Conservation (phyloP, 2,888 invertebrate genomes). For the Drosophila parthenogenetica region DNA sequence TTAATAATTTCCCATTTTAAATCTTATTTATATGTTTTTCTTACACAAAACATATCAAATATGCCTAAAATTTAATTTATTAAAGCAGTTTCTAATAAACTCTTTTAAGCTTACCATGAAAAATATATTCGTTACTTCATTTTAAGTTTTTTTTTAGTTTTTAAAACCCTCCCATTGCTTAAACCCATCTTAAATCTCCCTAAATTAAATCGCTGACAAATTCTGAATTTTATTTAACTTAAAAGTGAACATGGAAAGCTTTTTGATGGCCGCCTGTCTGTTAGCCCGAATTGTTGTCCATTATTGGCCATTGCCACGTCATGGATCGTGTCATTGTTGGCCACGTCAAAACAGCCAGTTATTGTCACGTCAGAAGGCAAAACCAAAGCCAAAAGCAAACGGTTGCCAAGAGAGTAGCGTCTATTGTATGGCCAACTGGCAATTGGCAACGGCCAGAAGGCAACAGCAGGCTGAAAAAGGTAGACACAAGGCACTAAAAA, state of each 20-base stretch:
- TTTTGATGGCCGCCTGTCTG: constrained; percentile 1
- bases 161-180: no score
- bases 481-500: constrained; percentile 74
- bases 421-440: constrained; percentile 27
- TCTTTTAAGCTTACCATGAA: no score
- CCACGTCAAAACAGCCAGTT: constrained; percentile 45
- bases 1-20: no score
- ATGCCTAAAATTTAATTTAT: no score
- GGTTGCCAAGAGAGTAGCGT: constrained; percentile 27
- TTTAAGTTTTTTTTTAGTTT: no score
- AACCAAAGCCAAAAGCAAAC: constrained; percentile 14
- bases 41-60: no score
- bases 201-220: neutral
- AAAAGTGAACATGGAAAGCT: constrained; percentile 12
- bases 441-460: constrained; percentile 24
- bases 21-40: no score
- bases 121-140: no score
- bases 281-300: neutral
- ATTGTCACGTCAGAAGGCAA: constrained; percentile 63
- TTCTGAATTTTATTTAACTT: neutral
- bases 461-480: constrained; percentile 60
- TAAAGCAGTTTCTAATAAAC: no score
- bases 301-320: constrained; percentile 41
- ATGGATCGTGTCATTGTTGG: constrained; percentile 43
- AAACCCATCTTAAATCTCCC: no score